Conservation (phyloP, 2,797 vertebrate species). For the Microhierax caerulescens region DNA sequence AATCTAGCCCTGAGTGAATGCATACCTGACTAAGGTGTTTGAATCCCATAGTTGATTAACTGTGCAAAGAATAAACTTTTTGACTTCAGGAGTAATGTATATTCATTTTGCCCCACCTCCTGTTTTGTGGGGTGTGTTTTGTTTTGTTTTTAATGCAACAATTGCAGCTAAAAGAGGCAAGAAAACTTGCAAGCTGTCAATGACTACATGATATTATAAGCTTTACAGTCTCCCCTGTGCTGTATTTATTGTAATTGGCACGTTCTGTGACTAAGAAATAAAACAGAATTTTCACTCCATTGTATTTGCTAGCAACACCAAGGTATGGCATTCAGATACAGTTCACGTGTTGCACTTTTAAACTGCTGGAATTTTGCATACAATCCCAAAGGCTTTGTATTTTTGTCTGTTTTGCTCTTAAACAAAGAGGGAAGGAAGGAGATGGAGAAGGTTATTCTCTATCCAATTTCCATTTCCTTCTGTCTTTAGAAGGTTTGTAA, state of each 20-base stretch:
- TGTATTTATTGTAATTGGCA: neutral
- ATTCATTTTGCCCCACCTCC: fast-evolving
- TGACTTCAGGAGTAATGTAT: neutral
- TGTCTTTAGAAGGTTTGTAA: constrained; percentile 44
- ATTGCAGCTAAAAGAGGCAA: neutral
- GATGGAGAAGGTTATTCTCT: constrained; percentile 29
- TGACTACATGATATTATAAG: neutral
- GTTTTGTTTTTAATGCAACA: neutral
- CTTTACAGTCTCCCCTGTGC: neutral
- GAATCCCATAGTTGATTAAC: neutral
- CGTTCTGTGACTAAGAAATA: neutral
- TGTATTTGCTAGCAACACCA: neutral
- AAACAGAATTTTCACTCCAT: neutral
- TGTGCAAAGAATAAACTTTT: neutral
- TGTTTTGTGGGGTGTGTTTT: neutral
- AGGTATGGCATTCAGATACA: neutral
- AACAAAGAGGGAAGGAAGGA: neutral
- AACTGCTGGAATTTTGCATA: neutral
- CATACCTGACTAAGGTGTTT: neutral
- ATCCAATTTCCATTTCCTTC: constrained; percentile 9
- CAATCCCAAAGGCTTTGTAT: neutral
- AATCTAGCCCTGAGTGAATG: neutral
- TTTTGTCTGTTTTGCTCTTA: constrained; percentile 4
- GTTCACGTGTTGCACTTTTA: neutral
- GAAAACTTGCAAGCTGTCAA: neutral